Base-by-base conservation (phyloP, 2,113 vertebrate genomes). In the Oncorhynchus nerka region DNA sequence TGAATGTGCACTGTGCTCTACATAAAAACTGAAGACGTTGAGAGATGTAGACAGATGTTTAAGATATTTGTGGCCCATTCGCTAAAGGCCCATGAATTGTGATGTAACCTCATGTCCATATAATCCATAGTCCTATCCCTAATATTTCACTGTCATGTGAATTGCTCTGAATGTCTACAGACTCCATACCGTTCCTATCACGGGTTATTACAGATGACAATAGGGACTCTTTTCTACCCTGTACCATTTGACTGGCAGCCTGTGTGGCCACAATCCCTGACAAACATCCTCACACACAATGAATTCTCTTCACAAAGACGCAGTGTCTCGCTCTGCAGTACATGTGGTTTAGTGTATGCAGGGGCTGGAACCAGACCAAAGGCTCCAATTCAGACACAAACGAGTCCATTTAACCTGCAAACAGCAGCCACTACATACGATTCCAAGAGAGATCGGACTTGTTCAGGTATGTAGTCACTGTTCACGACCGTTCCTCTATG, bases 151-250 rank as follows among this genome's bases (percentile, higher is more conserved):
- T 74, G 79, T 78, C 84, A 71, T 20, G 49, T 73, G 62, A 65
- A 28, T 79, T 64, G 51, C 68, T 65, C 11, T 11, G 13, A 78
- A 6, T 1, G 79, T 77, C 81, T 73, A 3, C 81, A 15, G 70
- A 70, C 74, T 11, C 51, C 51, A 55, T 19, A 64, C 76, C 75
- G 88, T 9, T 81, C 84, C 89, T 85, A 81, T 80, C 90, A 39
- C 90, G 4, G 84, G 81, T 81, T 83, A 74, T 70, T 32, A 88
- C 87, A 59, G 30, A 6, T 19, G 70, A 86, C 87, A 88, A 86
- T 81, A 83, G 73, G 73, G 32, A 73, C 75, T 82, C 77, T 78
- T 68, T 61, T 75, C 70, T 1, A 13, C 74, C 48, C 81, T 78
- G 39, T 86, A 73, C 75, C 86, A 77, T 83, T 77, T 79, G 81